A percentile compares a stretch with the other conserved stretches of the same genome.
Conservation (phyloP, 2,797 vertebrate genomes). For the Hydrocynus forskahlii region DNA sequence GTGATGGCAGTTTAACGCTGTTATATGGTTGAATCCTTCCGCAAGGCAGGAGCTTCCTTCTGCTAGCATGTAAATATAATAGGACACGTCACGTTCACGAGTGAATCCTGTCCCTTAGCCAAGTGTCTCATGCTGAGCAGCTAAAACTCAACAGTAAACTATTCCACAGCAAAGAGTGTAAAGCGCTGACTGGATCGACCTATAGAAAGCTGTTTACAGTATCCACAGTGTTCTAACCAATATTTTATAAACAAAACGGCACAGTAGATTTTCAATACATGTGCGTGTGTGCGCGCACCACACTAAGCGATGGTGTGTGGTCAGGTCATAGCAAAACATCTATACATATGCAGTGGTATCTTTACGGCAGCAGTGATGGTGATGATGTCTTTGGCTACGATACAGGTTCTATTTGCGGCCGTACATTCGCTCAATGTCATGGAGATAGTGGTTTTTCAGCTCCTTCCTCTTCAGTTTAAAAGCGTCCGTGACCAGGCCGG, state of each 20-base stretch:
- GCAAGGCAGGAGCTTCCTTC: constrained; percentile 29
- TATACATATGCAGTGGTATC: constrained; percentile 35
- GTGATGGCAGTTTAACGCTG: constrained; percentile 68
- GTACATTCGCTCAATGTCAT: constrained; percentile 97
- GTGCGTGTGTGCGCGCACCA: neutral
- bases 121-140: neutral
- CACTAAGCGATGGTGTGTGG: constrained; percentile 31
- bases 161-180: constrained; percentile 50
- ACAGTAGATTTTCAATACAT: constrained; percentile 11
- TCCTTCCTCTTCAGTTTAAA: constrained; percentile 99
- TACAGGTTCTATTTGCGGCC: constrained; percentile 85
- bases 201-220: constrained; percentile 10
- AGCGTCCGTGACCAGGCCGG: constrained; percentile 94
- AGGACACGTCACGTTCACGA: constrained; percentile 1
- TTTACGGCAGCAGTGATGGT: constrained; percentile 15
- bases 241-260: constrained; percentile 18
- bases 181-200: constrained; percentile 10
- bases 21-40: constrained; percentile 54
- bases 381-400: constrained; percentile 14
- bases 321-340: constrained; percentile 42
- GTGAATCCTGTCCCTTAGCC: constrained; percentile 8
- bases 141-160: constrained; percentile 32
- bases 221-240: constrained; percentile 21
- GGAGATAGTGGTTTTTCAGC: constrained; percentile 95
- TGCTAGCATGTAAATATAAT: constrained; percentile 12